Percentiles rank a stretch among this genome's conserved stretches.
Conservation (phyloP, 2,113 vertebrate genomes). For the Chaenogobius annularis region DNA sequence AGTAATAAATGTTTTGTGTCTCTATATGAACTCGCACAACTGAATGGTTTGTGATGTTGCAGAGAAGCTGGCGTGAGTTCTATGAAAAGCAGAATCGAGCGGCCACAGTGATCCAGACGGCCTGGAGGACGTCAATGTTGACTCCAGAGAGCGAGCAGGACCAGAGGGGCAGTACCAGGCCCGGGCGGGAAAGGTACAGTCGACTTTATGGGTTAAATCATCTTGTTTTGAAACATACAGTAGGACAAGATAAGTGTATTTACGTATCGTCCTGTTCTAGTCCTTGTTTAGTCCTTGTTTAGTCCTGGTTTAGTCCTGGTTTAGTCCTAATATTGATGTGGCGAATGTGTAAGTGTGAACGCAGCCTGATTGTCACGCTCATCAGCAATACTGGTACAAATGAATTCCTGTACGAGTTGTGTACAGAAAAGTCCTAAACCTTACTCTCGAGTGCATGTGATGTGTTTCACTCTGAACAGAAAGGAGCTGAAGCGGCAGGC, state of each 20-base stretch:
- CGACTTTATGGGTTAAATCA: not conserved
- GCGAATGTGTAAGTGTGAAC: too few relatives aligned
- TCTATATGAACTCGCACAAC: not conserved
- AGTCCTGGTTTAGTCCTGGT: too few relatives aligned
- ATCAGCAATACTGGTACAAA: too few relatives aligned
- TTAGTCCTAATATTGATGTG: too few relatives aligned
- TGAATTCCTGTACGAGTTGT: too few relatives aligned
- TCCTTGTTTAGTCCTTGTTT: too few relatives aligned
- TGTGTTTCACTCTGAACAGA: conserved; percentile 56
- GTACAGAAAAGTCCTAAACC: too few relatives aligned
- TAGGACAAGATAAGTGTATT: not conserved
- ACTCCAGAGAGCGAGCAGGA: conserved; percentile 36
- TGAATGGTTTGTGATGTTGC: conserved; percentile 18
- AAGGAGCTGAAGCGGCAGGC: conserved; percentile 77
- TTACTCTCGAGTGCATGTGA: not conserved
- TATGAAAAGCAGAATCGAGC: conserved; percentile 73
- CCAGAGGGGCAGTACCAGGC: conserved; percentile 44
- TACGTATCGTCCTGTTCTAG: too few relatives aligned
- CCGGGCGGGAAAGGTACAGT: conserved; percentile 41
- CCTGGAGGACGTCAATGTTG: conserved; percentile 79
- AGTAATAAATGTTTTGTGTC: not conserved
- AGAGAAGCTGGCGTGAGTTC: conserved; percentile 85
- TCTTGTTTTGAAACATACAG: not conserved
- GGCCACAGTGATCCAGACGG: conserved; percentile 78
- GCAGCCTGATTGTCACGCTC: too few relatives aligned